These are phyloP conservation scores for Diphyllodes magnificus DNA, from an alignment of 2,113 vertebrate genomes.

Conservation along the genomic window DNA sequence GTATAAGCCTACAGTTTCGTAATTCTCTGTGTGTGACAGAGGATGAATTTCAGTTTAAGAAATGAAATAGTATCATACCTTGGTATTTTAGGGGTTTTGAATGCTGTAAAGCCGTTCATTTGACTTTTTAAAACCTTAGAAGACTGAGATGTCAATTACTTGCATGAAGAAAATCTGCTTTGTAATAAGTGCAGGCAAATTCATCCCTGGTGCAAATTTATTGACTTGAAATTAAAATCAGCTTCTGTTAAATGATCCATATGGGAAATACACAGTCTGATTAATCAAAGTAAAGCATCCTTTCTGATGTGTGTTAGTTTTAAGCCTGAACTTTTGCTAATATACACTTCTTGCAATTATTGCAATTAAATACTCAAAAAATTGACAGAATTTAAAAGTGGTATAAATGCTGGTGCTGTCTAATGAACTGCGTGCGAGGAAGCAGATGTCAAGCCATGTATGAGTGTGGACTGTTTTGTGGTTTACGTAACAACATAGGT, in stretches of 20 bases:
- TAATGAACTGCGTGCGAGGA: neutral
- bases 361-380: neutral
- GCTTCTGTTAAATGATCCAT: neutral
- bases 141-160: neutral
- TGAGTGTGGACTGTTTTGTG: neutral
- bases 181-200: neutral
- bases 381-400: neutral
- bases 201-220: neutral
- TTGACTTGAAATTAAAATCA: neutral
- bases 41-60: neutral
- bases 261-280: neutral
- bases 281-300: neutral
- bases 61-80: neutral
- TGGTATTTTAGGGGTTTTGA: neutral
- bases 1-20: neutral
- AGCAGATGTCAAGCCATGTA: neutral
- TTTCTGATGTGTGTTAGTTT: neutral
- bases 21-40: neutral
- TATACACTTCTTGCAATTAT: neutral
- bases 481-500: neutral
- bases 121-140: neutral
- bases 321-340: neutral
- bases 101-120: neutral
- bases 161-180: neutral
- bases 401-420: neutral